Base-by-base conservation (phyloP, 2,113 vertebrate genomes). In the Caretta caretta region DNA sequence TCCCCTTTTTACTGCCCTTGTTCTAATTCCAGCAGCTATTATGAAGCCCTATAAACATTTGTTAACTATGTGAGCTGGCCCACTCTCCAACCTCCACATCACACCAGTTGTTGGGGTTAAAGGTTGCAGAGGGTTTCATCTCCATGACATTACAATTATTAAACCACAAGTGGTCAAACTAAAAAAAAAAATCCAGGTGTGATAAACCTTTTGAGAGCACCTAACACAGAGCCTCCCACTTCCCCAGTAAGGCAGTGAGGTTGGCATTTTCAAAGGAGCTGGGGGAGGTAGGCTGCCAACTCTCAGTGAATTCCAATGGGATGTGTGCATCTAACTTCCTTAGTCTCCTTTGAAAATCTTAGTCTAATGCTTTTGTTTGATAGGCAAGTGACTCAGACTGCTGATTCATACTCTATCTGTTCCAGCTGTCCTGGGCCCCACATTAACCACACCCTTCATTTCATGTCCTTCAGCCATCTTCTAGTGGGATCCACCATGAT, bases 1-100 rank as follows among this genome's bases (percentile, higher is more conserved):
- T 98, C 93, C 96, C 90, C 93, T 90, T 97, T 98, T 97, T 97
- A 97, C 93, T 95, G 94, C 86, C 93, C 96, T 98, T 95, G 93
- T 98, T 96, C 93, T 90, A 83, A 89, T 72, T 96, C 93, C 94
- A 97, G 96, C 57, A 96, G 94, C 88, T 90, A 75, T 90, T 95
- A 94, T 78, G 91, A 94, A 89, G 90, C 0, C 0, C 93, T 53
- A 78, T 87, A 95, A 98, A 96, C 87, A 94, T 84, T 95, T 50
- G 75, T 93, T 97, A 98, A 95, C 96, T 25, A 11, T 92, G 96
- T 91, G 81, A 1, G 2, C 95, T 59, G 0, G 1, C 87, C 93
- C 54, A 82, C 84, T 79, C 95, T 86, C 83, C 82, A 65, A 54
- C 83, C 22, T 59, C 51, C 11, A 2, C 11, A 0, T 80, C 42